Conservation (phyloP, 2,888 invertebrate species). For the Conomelus anceps region DNA sequence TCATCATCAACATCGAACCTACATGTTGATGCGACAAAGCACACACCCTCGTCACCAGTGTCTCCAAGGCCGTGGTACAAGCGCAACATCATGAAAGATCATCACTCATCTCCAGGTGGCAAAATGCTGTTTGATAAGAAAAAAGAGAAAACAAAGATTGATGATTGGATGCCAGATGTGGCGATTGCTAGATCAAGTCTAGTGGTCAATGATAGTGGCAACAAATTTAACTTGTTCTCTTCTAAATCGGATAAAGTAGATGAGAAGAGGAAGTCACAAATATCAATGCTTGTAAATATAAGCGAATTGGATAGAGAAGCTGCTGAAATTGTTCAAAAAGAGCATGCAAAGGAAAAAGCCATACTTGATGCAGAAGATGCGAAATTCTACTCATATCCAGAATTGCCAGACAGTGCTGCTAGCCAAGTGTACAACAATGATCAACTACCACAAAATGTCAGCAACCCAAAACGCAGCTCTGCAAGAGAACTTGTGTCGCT, state of each 20-base stretch:
- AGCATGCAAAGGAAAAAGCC: conserved; percentile 41
- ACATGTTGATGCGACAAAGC: conserved; percentile 30
- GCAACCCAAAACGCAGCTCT: conserved; percentile 39
- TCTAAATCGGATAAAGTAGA: conserved; percentile 39
- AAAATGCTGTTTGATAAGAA: conserved; percentile 21
- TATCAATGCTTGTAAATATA: conserved; percentile 63
- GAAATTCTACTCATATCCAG: conserved; percentile 36
- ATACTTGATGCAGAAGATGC: conserved; percentile 37
- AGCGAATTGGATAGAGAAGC: conserved; percentile 75
- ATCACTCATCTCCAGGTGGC: conserved; percentile 19
- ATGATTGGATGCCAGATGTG: conserved; percentile 44
- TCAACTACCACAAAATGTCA: conserved; percentile 36
- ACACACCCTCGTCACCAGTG: conserved; percentile 42
- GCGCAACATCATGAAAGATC: conserved; percentile 39
- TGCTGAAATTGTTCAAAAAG: conserved; percentile 60
- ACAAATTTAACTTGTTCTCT: conserved; percentile 29
- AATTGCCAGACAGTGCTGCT: conserved; percentile 34
- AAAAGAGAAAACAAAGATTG: conserved; percentile 34
- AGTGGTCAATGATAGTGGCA: conserved; percentile 22
- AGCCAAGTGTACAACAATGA: conserved; percentile 30
- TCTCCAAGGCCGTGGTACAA: conserved; percentile 63
- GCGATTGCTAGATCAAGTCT: conserved; percentile 29
- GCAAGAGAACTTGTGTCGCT: conserved; percentile 54
- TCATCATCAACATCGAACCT: neutral
- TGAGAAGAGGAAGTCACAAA: conserved; percentile 50